Evolutionary conservation across 2,888 invertebrate genomes (phyloP), one percentile per base, ranked within the genome.

Genomic region (Deilephila porcellus): DNA sequence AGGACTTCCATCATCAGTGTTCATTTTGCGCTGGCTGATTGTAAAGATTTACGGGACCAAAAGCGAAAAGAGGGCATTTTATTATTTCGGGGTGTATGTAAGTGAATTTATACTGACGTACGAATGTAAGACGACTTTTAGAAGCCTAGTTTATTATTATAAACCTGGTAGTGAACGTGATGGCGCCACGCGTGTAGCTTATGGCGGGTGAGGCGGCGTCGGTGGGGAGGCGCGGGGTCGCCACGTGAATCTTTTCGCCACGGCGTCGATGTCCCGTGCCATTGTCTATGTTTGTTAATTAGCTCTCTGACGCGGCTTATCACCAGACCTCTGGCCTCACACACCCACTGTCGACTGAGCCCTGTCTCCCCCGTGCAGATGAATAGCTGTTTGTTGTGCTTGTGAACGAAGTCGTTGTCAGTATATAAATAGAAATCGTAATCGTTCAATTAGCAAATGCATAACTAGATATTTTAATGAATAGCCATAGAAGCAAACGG

Each of bases 1-100:
- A 86, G 45, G 4, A 45, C 52, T 20, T 45, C 11, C 14, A 45
- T 11, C 5, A 32, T 45, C 14, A 45, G 8, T 37, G 8, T 37
- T 37, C 0, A 37, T 8, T 7, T 37, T 37, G 8, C 37, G 2
- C 32, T 6, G 8, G 8, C 37, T 7, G 37, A 37, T 37, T 32
- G 3, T 32, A 8, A 7, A 37, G 37, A 37, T 37, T 37, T 37
- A 37, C 7, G 8, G 7, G 7, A 8, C 7, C 32, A 37, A 37
- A 6, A 37, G 37, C 6, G 5, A 8, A 37, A 37, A 37, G 6
- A 37, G 37, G 3, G 1, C 5, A 7, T 37, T 37, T 37, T 37
- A 0, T 37, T 6, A 37, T 37, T 37, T 7, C 37, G 37, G 6
- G 37, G 7, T 37, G 6, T 37, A 37, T 5, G 4, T 37, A 37